phyloP scores from a whole-genome alignment of 2,113 vertebrate genomes.

The Saguinus midas region DNA sequence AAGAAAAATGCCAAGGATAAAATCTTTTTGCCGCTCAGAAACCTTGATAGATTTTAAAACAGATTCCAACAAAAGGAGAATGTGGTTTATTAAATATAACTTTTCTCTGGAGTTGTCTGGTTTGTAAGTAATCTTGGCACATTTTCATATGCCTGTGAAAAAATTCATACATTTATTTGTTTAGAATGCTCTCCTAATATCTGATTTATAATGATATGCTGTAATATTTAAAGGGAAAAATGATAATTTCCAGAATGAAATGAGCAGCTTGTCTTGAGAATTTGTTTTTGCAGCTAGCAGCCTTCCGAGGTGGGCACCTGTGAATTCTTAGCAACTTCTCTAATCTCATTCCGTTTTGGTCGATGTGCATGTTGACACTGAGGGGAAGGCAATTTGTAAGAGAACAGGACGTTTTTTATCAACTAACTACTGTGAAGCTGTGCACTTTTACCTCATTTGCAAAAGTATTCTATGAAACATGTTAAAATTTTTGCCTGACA shows the following conservation, averaged over 20 bases:
- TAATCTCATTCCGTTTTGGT: background rate
- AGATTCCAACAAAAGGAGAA: background rate
- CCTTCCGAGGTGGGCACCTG: background rate
- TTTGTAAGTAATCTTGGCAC: background rate
- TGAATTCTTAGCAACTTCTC: background rate
- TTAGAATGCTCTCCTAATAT: background rate
- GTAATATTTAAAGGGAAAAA: background rate
- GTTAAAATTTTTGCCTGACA: constrained; percentile 17
- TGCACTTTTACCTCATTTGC: constrained; percentile 15
- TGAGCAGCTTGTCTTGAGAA: constrained; percentile 1
- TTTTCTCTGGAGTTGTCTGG: background rate
- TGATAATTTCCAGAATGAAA: background rate
- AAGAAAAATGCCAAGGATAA: background rate
- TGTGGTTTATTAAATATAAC: background rate
- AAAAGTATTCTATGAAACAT: constrained; percentile 5
- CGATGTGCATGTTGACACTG: background rate
- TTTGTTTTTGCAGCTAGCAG: background rate
- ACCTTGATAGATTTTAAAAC: background rate
- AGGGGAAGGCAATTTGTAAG: constrained; percentile 35
- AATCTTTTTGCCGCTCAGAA: background rate
- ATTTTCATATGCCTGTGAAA: background rate
- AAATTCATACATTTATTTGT: background rate
- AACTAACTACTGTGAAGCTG: background rate
- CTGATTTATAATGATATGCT: constrained; percentile 2
- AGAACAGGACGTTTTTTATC: background rate